phyloP scores from a whole-genome alignment of 2,797 vertebrate species.

The Arctocebus calabarensis region DNA sequence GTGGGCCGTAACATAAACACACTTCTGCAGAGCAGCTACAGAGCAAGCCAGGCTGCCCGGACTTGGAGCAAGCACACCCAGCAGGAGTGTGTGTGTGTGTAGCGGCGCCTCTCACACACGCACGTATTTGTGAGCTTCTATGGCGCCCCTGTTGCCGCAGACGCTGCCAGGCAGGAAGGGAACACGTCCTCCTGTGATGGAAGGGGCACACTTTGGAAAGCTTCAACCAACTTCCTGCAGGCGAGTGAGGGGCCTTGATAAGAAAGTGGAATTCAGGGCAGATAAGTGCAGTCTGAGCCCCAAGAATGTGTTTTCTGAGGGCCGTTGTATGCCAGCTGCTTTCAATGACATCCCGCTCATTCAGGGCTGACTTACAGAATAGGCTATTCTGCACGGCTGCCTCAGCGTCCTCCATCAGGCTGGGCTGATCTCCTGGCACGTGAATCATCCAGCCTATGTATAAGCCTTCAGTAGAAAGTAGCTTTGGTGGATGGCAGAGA shows the following conservation, averaged over 20 bases:
- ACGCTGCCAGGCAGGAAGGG: slow-evolving; percentile 75
- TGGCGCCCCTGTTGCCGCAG: fast-evolving
- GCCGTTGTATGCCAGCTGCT: slow-evolving; percentile 82
- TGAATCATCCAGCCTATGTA: not conserved
- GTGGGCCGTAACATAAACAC: slow-evolving; percentile 87
- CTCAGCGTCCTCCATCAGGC: not conserved
- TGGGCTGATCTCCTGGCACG: not conserved
- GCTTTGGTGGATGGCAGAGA: not conserved
- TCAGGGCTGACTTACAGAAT: slow-evolving; percentile 82
- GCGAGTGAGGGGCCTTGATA: slow-evolving; percentile 85
- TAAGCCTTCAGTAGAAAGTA: not conserved
- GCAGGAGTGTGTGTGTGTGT: not conserved
- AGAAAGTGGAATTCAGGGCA: slow-evolving; percentile 85
- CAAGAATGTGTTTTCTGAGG: slow-evolving; percentile 83
- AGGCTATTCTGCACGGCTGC: slow-evolving; percentile 68
- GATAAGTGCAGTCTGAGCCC: slow-evolving; percentile 85
- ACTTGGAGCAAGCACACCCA: slow-evolving; percentile 64
- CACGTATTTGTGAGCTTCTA: not conserved
- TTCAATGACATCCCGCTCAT: slow-evolving; percentile 86
- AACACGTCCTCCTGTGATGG: slow-evolving; percentile 82
- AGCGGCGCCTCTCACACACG: fast-evolving
- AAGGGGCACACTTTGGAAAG: slow-evolving; percentile 83
- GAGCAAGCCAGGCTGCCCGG: slow-evolving; percentile 82
- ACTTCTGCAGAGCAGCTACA: slow-evolving; percentile 83
- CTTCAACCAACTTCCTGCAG: slow-evolving; percentile 86